A percentile compares a stretch with the other conserved stretches of the same genome.
These are phyloP conservation scores for Chloroceryle aenea DNA, from an alignment of 2,113 vertebrate species.

Conservation along the genomic window DNA sequence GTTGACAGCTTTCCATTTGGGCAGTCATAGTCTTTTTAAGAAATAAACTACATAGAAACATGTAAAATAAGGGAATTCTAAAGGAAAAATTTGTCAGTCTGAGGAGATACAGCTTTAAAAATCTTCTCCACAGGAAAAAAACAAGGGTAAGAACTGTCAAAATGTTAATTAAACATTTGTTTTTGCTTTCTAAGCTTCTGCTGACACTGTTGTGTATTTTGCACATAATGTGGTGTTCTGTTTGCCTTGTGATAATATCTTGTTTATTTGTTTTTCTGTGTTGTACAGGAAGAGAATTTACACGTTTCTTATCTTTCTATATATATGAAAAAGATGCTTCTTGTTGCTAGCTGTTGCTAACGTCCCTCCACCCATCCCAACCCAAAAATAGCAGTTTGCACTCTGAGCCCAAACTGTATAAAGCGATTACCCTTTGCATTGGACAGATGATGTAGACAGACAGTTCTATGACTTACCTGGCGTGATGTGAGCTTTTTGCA, in stretches of 20 bases:
- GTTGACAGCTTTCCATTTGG: neutral
- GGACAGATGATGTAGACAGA: neutral
- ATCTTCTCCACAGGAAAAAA: neutral
- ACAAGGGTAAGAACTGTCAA: neutral
- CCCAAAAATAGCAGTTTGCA: neutral
- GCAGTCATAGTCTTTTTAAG: neutral
- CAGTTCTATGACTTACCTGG: neutral
- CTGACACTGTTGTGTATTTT: neutral
- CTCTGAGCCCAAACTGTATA: neutral
- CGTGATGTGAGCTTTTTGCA: neutral
- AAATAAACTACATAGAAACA: neutral
- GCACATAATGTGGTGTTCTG: neutral
- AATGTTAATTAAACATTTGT: neutral
- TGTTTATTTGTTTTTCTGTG: neutral
- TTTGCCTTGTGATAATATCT: constrained; percentile 3
- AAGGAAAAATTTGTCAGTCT: neutral
- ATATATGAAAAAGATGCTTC: neutral
- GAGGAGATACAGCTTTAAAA: neutral
- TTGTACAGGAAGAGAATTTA: neutral
- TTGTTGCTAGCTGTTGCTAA: neutral
- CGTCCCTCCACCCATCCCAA: neutral
- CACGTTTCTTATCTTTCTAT: neutral
- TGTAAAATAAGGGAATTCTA: neutral
- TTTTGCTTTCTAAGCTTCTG: neutral
- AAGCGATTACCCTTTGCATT: neutral